Conservation (phyloP, 2,888 invertebrate genomes). For the Dryocosmus kuriphilus region DNA sequence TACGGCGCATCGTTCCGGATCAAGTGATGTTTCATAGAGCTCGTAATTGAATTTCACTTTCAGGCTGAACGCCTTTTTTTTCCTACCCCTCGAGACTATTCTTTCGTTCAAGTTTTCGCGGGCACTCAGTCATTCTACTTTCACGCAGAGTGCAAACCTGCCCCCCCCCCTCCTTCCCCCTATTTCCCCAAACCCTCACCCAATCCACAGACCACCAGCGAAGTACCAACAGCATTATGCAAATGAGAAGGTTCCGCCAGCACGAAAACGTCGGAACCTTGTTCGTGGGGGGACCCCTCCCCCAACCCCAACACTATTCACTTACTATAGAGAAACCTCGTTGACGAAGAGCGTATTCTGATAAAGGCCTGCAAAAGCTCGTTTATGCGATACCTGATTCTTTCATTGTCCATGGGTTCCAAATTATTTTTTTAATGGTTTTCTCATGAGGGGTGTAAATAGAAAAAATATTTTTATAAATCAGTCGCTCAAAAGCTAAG, state of each 20-base stretch:
- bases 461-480: background rate
- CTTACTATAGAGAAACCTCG: slow-evolving; percentile 20
- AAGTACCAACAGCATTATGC: slow-evolving; percentile 72
- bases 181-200: background rate
- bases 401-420: slow-evolving; percentile 1
- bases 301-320: too few species aligned
- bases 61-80: slow-evolving; percentile 33
- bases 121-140: slow-evolving; percentile 61
- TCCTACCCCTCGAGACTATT: slow-evolving; percentile 21
- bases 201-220: slow-evolving; percentile 51
- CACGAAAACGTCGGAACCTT: slow-evolving; percentile 61
- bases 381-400: slow-evolving; percentile 32
- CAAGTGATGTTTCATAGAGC: slow-evolving; percentile 39
- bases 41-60: slow-evolving; percentile 38
- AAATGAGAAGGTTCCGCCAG: slow-evolving; percentile 69
- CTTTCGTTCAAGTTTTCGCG: slow-evolving; percentile 48
- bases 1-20: slow-evolving; percentile 37
- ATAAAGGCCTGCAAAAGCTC: slow-evolving; percentile 54
- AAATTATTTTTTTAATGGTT: background rate
- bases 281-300: slow-evolving; percentile 35
- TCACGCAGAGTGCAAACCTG: slow-evolving; percentile 60
- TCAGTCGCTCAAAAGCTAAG: too few species aligned
- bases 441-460: background rate
- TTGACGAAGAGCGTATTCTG: slow-evolving; percentile 47
- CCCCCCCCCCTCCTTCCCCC: background rate